Base-by-base conservation (phyloP, 2,113 vertebrate species). In the Tonatia bakeri region DNA sequence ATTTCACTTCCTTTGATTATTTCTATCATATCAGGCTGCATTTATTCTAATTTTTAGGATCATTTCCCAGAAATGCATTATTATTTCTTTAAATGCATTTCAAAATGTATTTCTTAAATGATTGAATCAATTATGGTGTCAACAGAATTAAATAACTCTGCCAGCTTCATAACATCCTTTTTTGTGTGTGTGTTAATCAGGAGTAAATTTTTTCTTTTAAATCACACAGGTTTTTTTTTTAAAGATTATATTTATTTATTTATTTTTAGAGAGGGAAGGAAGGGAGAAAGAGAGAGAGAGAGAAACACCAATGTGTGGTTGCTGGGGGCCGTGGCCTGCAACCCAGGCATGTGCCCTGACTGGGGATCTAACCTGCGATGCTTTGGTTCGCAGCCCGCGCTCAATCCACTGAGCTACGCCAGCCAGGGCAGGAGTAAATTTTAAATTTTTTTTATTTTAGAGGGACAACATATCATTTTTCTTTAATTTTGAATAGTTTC, bases 121-220 rank as follows among this genome's bases (percentile, higher is more conserved):
- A 1, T 3, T 82, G 4, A 36, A 40, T n/a, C 22, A 50, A 40
- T 31, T 64, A n/a, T 40, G 83, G 20, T 45, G 28, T 40, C 5
- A 77, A 28, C 3, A 38, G 17, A n/a, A 38, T 52, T 75, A 76
- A 93, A 61, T n/a, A 70, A 75, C 11, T 65, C 86, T 40, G 8
- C 22, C 33, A 61, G 19, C 7, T 65, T 82, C 36, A 81, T 45
- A 6, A 19, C 3, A 65, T n/a, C 13, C 31, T 20, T 50, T 65
- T 26, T 65, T 20, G 17, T 90, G 38, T 64, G 26, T 26, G 24
- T 33, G 26, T 26, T 28, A 47, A 52, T 67, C 7, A 38, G 22
- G 6, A 64, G 5, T 94, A 43, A 56, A 64, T 88, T 91, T 96
- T 85, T n/a, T n/a, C n/a, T n/a, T n/a, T n/a, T n/a, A n/a, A n/a